Percentiles rank a stretch among this genome's conserved stretches.
Evolutionary conservation across 2,113 vertebrate genomes (phyloP).

Genomic region (Carollia perspicillata): DNA sequence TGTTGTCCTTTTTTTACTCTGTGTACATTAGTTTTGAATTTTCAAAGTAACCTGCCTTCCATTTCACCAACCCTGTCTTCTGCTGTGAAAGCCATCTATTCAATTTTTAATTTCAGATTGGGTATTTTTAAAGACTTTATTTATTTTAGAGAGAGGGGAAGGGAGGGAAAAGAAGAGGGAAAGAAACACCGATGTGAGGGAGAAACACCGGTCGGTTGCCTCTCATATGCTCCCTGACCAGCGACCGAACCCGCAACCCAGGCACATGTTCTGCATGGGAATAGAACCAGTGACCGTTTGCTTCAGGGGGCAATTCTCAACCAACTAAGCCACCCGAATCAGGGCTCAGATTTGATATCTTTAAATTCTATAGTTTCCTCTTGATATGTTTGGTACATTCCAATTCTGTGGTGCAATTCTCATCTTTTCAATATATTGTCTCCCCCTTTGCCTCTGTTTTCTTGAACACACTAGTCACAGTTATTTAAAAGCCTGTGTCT

Average conservation of each 20-base stretch:
- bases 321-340: too few species aligned
- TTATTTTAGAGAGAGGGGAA: too few species aligned
- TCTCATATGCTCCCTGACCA: too few species aligned
- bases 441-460: not conserved
- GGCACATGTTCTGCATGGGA: too few species aligned
- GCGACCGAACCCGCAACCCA: too few species aligned
- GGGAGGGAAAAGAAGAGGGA: too few species aligned
- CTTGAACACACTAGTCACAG: not conserved
- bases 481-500: not conserved
- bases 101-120: slow-evolving; percentile 13
- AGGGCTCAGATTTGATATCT: not conserved
- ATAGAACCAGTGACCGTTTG: too few species aligned
- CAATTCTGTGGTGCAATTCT: slow-evolving; percentile 16
- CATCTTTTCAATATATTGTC: not conserved
- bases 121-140: too few species aligned
- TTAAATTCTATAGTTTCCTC: not conserved
- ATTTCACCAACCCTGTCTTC: not conserved
- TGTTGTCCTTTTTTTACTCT: not conserved
- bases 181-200: too few species aligned
- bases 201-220: too few species aligned
- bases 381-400: not conserved
- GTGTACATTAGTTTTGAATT: not conserved
- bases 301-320: too few species aligned
- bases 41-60: not conserved
- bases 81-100: not conserved